Percentiles rank a stretch among this genome's conserved stretches.
Conservation (phyloP, 2,797 vertebrate genomes). For the Crocidura indochinensis region DNA sequence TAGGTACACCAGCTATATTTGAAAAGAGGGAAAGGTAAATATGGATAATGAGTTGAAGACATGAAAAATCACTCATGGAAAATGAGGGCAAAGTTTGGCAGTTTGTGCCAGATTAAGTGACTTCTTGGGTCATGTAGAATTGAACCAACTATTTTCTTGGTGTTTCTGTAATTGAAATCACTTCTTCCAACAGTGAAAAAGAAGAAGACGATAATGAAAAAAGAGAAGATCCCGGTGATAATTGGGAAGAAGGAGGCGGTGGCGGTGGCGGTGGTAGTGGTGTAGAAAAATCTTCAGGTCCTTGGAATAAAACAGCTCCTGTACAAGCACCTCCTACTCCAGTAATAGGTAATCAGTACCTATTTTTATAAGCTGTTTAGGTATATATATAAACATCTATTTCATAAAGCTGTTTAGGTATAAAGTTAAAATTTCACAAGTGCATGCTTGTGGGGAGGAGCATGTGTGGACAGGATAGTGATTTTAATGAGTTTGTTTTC, state of each 20-base stretch:
- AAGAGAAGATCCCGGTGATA: conserved; percentile 96
- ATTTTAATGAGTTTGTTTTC: neutral
- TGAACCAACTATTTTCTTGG: neutral
- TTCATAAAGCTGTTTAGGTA: neutral
- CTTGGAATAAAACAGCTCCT: conserved; percentile 97
- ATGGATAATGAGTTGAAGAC: conserved; percentile 4
- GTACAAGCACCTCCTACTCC: conserved; percentile 90
- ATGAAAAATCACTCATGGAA: neutral
- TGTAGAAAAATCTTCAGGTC: conserved; percentile 95
- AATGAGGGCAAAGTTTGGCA: neutral
- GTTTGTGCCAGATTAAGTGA: neutral
- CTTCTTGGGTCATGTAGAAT: neutral
- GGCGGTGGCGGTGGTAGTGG: conserved; percentile 85
- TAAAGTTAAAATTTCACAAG: neutral
- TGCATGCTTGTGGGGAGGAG: neutral
- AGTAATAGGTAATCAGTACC: conserved; percentile 88
- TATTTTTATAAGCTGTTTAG: neutral
- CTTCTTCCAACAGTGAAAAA: conserved; percentile 93
- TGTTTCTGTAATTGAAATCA: conserved; percentile 43
- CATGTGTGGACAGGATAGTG: neutral
- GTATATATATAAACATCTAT: neutral
- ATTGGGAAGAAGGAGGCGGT: conserved; percentile 94
- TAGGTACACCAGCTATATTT: neutral
- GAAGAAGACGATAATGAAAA: conserved; percentile 98
- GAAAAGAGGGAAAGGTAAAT: neutral